phyloP scores from a whole-genome alignment of 2,888 invertebrate species.

The Tetheella fluctuosa region DNA sequence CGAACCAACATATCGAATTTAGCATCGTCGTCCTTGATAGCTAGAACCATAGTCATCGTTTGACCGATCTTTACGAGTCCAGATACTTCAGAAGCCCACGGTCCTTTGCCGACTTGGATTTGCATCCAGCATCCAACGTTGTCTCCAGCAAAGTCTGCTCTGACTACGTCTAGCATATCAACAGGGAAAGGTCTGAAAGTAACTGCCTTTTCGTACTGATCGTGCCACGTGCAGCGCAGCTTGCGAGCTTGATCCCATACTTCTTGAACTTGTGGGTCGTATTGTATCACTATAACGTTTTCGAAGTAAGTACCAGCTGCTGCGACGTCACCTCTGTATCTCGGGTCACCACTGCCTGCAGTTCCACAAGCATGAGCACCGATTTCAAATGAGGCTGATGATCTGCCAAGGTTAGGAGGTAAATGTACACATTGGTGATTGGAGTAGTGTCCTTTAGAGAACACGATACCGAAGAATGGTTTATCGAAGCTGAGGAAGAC shows the following conservation, averaged over 20 bases:
- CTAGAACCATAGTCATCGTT: conserved; percentile 98
- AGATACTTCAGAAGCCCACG: conserved; percentile 97
- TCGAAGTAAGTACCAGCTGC: conserved; percentile 97
- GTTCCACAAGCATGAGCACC: conserved; percentile 96
- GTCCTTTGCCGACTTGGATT: conserved; percentile 97
- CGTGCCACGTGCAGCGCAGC: conserved; percentile 96
- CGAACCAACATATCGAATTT: conserved; percentile 98
- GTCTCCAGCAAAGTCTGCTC: conserved; percentile 97
- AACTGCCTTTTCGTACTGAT: conserved; percentile 97
- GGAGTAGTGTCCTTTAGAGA: conserved; percentile 97
- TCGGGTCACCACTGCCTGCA: conserved; percentile 95
- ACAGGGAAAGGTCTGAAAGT: conserved; percentile 97
- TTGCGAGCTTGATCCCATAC: conserved; percentile 98
- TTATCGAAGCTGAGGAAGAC: conserved; percentile 97
- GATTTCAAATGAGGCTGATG: conserved; percentile 95
- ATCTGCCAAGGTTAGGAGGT: conserved; percentile 93
- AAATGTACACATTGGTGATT: conserved; percentile 96
- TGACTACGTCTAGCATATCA: conserved; percentile 97
- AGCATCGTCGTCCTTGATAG: conserved; percentile 97
- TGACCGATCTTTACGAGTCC: conserved; percentile 97
- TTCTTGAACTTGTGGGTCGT: conserved; percentile 96
- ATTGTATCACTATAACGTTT: conserved; percentile 96
- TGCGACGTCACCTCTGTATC: conserved; percentile 94
- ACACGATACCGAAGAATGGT: conserved; percentile 97
- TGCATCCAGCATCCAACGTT: conserved; percentile 99